phyloP scores from a whole-genome alignment of 2,797 vertebrate genomes.

The Acanthurus leucopareius region DNA sequence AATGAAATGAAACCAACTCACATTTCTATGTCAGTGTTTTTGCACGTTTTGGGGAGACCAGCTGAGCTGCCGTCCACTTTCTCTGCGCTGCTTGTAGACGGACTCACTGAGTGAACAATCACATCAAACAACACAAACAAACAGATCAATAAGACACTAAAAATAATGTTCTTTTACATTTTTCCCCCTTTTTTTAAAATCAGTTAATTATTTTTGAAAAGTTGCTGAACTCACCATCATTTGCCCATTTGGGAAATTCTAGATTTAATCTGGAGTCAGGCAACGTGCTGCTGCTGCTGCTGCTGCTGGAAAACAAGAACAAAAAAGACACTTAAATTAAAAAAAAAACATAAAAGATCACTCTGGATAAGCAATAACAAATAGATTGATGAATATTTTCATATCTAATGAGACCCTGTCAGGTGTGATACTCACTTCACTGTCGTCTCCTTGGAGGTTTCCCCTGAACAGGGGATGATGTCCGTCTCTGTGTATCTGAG shows the following conservation, averaged over 20 bases:
- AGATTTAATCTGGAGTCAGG: slow-evolving; percentile 89
- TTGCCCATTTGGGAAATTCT: slow-evolving; percentile 92
- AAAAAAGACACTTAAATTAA: slow-evolving; percentile 16
- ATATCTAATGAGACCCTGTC: background rate
- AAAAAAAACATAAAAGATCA: background rate
- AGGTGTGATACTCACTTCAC: slow-evolving; percentile 86
- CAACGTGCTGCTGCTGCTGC: slow-evolving; percentile 81
- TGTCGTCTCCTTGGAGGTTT: slow-evolving; percentile 91
- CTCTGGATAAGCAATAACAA: background rate
- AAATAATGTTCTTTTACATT: no score
- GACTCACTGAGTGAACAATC: slow-evolving; percentile 87
- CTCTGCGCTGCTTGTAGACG: slow-evolving; percentile 95
- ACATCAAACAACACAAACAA: background rate
- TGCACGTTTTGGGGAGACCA: slow-evolving; percentile 82
- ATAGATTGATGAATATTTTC: background rate
- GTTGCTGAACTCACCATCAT: slow-evolving; percentile 87
- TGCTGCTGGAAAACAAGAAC: slow-evolving; percentile 73
- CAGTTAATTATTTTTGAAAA: background rate
- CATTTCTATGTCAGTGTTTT: slow-evolving; percentile 90
- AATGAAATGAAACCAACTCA: slow-evolving; percentile 79
- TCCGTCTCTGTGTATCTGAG: slow-evolving; percentile 96
- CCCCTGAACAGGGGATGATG: slow-evolving; percentile 93
- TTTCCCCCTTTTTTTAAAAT: background rate
- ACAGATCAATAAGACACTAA: background rate
- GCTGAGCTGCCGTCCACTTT: slow-evolving; percentile 88